phyloP scores from a whole-genome alignment of 2,113 vertebrate species.

The Ammodramus savannarum region DNA sequence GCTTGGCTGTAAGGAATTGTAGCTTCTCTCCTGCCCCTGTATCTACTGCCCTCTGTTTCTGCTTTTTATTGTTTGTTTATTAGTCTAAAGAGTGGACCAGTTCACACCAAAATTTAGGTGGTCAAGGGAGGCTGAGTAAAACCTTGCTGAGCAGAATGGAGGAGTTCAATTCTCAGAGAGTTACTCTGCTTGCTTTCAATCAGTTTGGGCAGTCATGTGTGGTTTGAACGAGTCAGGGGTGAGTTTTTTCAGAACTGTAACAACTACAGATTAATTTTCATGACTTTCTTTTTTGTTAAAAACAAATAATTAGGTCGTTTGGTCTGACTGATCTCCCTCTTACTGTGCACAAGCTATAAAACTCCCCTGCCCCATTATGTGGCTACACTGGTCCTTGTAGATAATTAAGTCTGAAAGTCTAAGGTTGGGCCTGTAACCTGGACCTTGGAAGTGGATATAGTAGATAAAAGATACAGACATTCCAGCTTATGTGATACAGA shows the following conservation, averaged over 20 bases:
- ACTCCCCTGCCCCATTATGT: not conserved
- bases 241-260: not conserved
- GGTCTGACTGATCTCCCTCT: not conserved
- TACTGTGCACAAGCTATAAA: not conserved
- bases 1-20: not conserved
- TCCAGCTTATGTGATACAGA: not conserved
- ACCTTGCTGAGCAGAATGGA: not conserved
- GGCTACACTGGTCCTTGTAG: not conserved
- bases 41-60: not conserved
- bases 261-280: not conserved
- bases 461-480: not conserved
- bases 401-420: not conserved
- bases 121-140: not conserved
- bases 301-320: not conserved
- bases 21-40: not conserved
- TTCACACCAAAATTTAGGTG: not conserved
- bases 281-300: not conserved
- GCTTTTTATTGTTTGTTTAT: not conserved
- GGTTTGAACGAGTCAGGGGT: not conserved
- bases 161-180: not conserved
- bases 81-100: not conserved
- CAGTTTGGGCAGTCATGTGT: rapidly evolving
- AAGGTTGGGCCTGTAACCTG: not conserved
- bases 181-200: not conserved
- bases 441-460: not conserved